These are phyloP conservation scores for Lacanobia oleracea DNA, from an alignment of 2,888 invertebrate species.

Conservation along the genomic window DNA sequence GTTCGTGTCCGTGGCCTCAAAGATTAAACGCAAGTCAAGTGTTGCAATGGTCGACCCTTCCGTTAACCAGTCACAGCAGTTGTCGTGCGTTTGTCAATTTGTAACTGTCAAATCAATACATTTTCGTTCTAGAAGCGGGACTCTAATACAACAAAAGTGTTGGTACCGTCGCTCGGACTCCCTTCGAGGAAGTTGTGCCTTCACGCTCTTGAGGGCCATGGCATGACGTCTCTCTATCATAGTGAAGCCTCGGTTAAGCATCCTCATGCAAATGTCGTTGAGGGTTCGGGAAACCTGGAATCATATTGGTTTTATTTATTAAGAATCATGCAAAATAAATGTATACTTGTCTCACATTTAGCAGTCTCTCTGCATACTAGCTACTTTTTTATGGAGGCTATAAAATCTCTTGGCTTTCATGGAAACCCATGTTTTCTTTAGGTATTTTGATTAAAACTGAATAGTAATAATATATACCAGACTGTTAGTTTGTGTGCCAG, in stretches of 20 bases:
- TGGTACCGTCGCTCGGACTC: conserved; percentile 95
- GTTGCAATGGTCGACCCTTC: not conserved
- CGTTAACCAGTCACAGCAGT: not conserved
- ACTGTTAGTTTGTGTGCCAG: no score
- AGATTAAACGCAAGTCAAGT: not conserved
- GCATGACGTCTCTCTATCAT: conserved; percentile 95
- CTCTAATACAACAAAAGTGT: not conserved
- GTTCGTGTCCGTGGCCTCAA: no score
- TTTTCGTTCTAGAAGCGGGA: not conserved
- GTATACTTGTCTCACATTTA: not conserved
- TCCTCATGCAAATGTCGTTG: conserved; percentile 93
- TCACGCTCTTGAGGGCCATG: conserved; percentile 94
- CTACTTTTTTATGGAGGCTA: not conserved
- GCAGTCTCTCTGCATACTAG: not conserved
- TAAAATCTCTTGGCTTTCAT: no score
- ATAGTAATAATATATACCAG: no score
- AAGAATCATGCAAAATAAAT: not conserved
- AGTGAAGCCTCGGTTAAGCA: conserved; percentile 95
- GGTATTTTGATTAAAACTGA: no score
- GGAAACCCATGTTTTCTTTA: no score
- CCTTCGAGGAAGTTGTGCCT: conserved; percentile 95
- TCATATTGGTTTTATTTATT: not conserved
- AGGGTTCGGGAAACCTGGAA: conserved; percentile 94
- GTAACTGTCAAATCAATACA: not conserved
- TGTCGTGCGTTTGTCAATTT: not conserved